A percentile compares a stretch with the other conserved stretches of the same genome.
phyloP scores from a whole-genome alignment of 2,113 vertebrate genomes.

The Pomatostomus ruficeps region DNA sequence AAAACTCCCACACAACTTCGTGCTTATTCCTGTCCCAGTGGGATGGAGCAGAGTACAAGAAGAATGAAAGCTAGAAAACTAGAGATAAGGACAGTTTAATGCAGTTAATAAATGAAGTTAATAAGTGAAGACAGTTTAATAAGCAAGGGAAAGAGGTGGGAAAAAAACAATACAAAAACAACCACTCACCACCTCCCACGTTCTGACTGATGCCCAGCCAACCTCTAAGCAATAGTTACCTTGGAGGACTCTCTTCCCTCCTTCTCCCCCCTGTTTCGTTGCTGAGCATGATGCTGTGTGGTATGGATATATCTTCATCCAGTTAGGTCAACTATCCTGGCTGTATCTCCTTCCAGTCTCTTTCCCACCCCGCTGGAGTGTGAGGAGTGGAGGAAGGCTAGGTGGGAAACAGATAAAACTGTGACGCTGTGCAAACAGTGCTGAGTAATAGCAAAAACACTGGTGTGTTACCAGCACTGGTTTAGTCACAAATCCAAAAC shows the following conservation, averaged over 20 bases:
- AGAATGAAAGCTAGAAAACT: neutral
- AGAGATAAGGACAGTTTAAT: neutral
- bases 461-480: neutral
- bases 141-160: neutral
- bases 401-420: neutral
- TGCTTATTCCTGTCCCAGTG: neutral
- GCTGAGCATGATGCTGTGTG: neutral
- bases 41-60: neutral
- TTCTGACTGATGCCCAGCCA: accelerated
- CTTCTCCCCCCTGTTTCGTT: neutral
- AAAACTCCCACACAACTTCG: neutral
- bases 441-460: neutral
- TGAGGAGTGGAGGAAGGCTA: neutral
- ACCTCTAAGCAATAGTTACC: neutral
- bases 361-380: accelerated
- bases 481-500: neutral
- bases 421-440: neutral
- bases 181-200: neutral
- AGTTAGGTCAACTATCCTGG: neutral
- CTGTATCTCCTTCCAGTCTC: neutral
- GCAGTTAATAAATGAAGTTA: neutral
- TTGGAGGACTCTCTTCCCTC: neutral
- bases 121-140: neutral
- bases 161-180: neutral
- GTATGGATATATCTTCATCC: neutral